Evolutionary conservation across 2,888 invertebrate genomes (phyloP), one percentile per base, ranked within the genome.

Genomic region (Argyresthia albistria): DNA sequence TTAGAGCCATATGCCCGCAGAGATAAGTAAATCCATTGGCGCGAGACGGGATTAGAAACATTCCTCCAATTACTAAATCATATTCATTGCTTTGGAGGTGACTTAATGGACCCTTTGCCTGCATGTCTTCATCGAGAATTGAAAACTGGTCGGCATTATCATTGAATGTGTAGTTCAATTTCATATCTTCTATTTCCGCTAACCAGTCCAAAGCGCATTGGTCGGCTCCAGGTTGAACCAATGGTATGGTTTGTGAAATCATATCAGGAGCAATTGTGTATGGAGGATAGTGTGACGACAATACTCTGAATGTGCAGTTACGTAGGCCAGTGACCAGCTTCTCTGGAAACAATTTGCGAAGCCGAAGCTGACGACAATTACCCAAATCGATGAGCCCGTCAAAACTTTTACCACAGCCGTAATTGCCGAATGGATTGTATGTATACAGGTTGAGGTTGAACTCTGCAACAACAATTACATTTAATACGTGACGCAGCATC

Each of bases 131-230:
- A 1, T 54, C 39, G 10, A 68, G 52, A 4, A 25, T 50, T 8
- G 64, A 57, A 15, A 62, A 62, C 35, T 55, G 52, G 51, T 67
- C 61, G 1, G 52, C 59, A 10, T 59, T 47, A 11, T 58, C 50
- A 9, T 58, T 57, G 43, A 64, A 65, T 3, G 60, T 59, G 15
- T 70, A 66, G 16, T 74, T 67, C 1, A 75, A 45, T 1, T 66
- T 59, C 43, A 82, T 74, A 35, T 67, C 56, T 56, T 70, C 67
- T 49, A 62, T 54, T 54, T 67, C 53, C 3, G 69, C 64, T 25
- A 82, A 58, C 15, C 74, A 52, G 11, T 65, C 43, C 6, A 82
- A 49, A 8, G 61, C 14, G 11, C 54, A 60, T 53, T 67, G 61
- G 39, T 69, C 68, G 8, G 60, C 52, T n/a, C 68, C 68, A 2